Percentiles rank a stretch among this genome's conserved stretches.
Evolutionary conservation across 2,113 vertebrate genomes (phyloP).

Genomic region (Myotis yumanensis): DNA sequence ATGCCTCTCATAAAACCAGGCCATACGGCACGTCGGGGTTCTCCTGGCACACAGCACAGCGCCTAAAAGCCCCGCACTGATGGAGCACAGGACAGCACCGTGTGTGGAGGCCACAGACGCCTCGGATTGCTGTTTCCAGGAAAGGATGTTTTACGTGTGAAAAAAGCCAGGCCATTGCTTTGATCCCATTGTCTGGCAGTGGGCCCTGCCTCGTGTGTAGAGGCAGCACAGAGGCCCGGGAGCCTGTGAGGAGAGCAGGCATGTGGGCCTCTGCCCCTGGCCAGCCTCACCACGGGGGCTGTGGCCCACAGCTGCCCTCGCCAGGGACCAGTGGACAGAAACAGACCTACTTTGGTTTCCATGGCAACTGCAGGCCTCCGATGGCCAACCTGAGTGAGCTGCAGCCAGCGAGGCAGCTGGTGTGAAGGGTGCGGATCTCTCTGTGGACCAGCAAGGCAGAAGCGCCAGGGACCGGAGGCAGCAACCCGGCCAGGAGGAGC

Average conservation of each 20-base stretch:
- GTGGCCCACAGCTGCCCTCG: constrained; percentile 63
- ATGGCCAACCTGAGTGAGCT: constrained; percentile 51
- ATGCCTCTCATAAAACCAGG: constrained; percentile 34
- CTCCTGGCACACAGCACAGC: background rate
- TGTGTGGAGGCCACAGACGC: constrained; percentile 64
- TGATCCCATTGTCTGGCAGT: constrained; percentile 53
- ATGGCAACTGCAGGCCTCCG: constrained; percentile 74
- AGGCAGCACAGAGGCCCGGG: constrained; percentile 40
- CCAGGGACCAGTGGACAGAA: constrained; percentile 67
- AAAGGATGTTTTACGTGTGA: constrained; percentile 15
- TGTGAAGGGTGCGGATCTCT: constrained; percentile 77
- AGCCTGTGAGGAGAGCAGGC: background rate
- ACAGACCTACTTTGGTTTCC: constrained; percentile 79
- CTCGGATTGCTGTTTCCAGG: constrained; percentile 44
- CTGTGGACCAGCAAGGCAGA: constrained; percentile 58
- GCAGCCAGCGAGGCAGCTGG: constrained; percentile 74
- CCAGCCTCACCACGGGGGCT: constrained; percentile 48
- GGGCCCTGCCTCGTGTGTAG: constrained; percentile 24
- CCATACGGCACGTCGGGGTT: constrained; percentile 16
- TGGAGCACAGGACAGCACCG: constrained; percentile 33
- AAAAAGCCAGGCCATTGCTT: constrained; percentile 59
- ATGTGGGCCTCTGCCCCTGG: background rate
- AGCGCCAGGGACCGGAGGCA: constrained; percentile 43
- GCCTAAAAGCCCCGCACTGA: constrained; percentile 56
- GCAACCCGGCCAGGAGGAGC: background rate